Percentiles rank a stretch among this genome's conserved stretches.
These are phyloP conservation scores for Tryphoninae sp. DNA, from an alignment of 2,888 invertebrate genomes.

Conservation along the genomic window DNA sequence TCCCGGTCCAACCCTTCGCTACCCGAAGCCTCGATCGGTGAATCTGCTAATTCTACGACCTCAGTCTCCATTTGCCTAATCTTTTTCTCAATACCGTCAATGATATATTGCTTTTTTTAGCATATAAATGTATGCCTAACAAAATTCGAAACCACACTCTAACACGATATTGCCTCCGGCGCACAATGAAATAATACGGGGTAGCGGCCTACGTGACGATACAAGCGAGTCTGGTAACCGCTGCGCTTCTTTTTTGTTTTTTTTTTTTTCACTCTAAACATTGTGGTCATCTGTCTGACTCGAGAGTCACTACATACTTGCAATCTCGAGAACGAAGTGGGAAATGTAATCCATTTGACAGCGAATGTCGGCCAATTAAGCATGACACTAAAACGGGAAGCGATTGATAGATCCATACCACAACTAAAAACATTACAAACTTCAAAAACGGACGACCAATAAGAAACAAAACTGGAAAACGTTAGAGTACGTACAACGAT, in stretches of 20 bases:
- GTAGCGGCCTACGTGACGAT: too few species aligned
- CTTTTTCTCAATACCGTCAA: constrained; percentile 18
- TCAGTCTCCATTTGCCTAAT: constrained; percentile 9
- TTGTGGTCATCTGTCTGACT: background rate
- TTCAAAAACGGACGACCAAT: too few species aligned
- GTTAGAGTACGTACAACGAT: too few species aligned
- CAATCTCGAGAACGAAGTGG: background rate
- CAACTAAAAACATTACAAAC: too few species aligned
- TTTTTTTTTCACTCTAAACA: constrained; percentile 39
- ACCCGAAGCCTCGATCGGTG: constrained; percentile 4
- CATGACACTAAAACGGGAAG: too few species aligned
- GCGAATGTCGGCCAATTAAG: too few species aligned
- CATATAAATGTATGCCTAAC: constrained; percentile 1
- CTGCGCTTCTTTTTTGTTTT: constrained; percentile 24
- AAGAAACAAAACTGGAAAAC: too few species aligned
- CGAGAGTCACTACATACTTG: background rate
- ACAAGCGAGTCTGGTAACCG: constrained; percentile 2
- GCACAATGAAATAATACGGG: too few species aligned
- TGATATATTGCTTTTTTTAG: background rate
- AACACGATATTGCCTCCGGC: too few species aligned
- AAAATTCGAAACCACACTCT: background rate
- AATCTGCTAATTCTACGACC: background rate
- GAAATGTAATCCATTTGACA: background rate
- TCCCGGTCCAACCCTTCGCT: background rate
- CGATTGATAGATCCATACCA: too few species aligned